phyloP scores from a whole-genome alignment of 1,140 invertebrate genomes.

The Drosophila littoralis region DNA sequence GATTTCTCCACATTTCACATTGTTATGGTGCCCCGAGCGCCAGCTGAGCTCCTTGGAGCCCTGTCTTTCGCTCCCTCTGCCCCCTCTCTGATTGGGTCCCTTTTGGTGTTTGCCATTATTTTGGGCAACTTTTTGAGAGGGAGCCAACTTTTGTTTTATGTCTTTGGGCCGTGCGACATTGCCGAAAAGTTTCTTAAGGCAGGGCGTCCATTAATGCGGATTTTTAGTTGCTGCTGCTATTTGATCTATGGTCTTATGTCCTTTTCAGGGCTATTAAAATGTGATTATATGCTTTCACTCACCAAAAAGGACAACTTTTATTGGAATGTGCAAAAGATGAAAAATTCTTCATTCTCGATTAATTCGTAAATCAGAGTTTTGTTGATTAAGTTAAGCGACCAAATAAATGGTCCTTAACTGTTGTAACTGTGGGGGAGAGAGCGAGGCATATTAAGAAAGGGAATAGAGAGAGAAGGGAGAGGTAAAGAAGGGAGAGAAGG shows the following conservation, averaged over 20 bases:
- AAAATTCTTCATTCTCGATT: slow-evolving; percentile 4
- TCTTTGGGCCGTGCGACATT: slow-evolving; percentile 60
- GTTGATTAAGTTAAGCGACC: slow-evolving; percentile 57
- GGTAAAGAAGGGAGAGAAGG: not conserved
- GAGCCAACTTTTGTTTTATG: slow-evolving; percentile 62
- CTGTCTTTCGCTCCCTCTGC: not conserved
- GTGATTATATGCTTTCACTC: slow-evolving; percentile 56
- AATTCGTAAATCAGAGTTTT: slow-evolving; percentile 15
- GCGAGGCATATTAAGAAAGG: too few species aligned
- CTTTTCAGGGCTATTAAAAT: slow-evolving; percentile 62
- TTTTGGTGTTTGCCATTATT: slow-evolving; percentile 48
- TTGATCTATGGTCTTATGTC: slow-evolving; percentile 56
- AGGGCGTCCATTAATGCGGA: slow-evolving; percentile 62
- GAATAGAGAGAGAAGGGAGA: not conserved
- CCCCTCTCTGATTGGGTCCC: slow-evolving; percentile 16
- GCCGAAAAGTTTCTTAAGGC: slow-evolving; percentile 55
- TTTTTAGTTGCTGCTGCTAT: slow-evolving; percentile 56
- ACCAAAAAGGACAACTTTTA: slow-evolving; percentile 28
- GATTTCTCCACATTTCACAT: slow-evolving; percentile 40
- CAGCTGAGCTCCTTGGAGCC: slow-evolving; percentile 46
- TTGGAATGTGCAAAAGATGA: slow-evolving; percentile 3
- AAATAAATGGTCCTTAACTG: slow-evolving; percentile 40
- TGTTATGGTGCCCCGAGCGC: slow-evolving; percentile 3
- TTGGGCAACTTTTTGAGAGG: slow-evolving; percentile 22
- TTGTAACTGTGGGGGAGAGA: not conserved